A percentile compares a stretch with the other conserved stretches of the same genome.
These are phyloP conservation scores for Acanthis flammea DNA, from an alignment of 2,797 vertebrate species.

Conservation along the genomic window DNA sequence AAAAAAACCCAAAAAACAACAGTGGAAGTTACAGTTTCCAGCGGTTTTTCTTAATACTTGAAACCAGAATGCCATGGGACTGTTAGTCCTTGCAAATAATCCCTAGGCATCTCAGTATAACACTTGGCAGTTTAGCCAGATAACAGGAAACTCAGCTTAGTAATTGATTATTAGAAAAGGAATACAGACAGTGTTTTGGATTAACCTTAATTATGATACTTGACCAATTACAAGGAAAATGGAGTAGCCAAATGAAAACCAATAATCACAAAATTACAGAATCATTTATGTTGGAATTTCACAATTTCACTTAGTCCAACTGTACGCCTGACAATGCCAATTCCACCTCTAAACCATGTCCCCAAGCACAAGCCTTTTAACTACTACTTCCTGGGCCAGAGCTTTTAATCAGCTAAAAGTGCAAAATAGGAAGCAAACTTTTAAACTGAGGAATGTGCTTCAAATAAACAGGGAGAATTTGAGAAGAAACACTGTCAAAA, in stretches of 20 bases:
- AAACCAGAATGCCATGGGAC: not conserved
- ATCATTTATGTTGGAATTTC: not conserved
- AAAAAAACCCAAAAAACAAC: not conserved
- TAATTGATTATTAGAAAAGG: not conserved
- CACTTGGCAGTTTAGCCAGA: not conserved
- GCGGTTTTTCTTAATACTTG: not conserved
- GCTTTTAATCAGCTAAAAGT: not conserved
- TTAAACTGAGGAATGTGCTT: not conserved
- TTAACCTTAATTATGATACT: not conserved
- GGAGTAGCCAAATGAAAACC: not conserved
- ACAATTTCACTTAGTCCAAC: not conserved
- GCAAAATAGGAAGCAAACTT: not conserved
- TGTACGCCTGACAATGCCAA: not conserved
- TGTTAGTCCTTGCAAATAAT: not conserved
- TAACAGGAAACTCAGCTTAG: not conserved
- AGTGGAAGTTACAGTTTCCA: not conserved
- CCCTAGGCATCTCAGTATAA: not conserved
- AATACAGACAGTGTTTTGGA: not conserved
- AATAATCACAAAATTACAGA: not conserved
- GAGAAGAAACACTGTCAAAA: not conserved
- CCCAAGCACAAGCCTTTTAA: not conserved
- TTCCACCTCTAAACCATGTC: not conserved
- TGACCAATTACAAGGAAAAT: not conserved
- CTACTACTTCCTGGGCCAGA: not conserved
- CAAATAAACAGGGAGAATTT: not conserved